Evolutionary conservation across 92 coral and sea anemone genomes (phyloP).

Genomic region (Zoanthus sansibaricus): DNA sequence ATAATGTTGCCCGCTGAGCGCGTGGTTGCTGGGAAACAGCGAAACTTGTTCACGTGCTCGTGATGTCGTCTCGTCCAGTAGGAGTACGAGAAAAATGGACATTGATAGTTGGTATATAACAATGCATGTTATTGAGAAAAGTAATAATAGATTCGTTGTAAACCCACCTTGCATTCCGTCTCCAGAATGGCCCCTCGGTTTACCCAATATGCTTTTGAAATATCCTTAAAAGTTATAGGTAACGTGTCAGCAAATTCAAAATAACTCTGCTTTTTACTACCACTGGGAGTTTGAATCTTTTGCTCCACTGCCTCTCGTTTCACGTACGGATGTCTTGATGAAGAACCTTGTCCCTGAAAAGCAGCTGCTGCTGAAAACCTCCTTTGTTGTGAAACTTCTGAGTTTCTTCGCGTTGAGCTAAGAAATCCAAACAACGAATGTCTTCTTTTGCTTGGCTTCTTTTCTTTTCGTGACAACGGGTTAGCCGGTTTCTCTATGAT

Average conservation of each 20-base stretch:
- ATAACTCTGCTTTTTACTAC: slow-evolving; percentile 2
- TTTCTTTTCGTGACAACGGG: not conserved
- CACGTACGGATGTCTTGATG: not conserved
- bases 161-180: slow-evolving; percentile 82
- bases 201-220: slow-evolving; percentile 68
- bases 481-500: not conserved
- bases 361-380: not conserved
- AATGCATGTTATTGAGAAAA: too few species aligned
- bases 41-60: too few species aligned
- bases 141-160: too few species aligned
- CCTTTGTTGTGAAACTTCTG: not conserved
- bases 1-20: too few species aligned
- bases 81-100: too few species aligned
- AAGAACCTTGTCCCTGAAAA: not conserved
- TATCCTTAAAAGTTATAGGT: slow-evolving; percentile 64
- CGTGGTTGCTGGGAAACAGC: too few species aligned
- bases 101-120: too few species aligned
- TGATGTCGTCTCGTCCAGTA: too few species aligned
- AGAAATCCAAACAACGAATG: slow-evolving; percentile 1
- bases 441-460: not conserved
- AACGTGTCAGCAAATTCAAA: not conserved
- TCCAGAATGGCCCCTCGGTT: slow-evolving; percentile 70
- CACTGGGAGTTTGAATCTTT: not conserved
- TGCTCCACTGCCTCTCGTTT: slow-evolving; percentile 4
- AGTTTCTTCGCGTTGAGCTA: not conserved